Conservation (phyloP, 1,140 invertebrate species). For the Frieseomelitta varia region DNA sequence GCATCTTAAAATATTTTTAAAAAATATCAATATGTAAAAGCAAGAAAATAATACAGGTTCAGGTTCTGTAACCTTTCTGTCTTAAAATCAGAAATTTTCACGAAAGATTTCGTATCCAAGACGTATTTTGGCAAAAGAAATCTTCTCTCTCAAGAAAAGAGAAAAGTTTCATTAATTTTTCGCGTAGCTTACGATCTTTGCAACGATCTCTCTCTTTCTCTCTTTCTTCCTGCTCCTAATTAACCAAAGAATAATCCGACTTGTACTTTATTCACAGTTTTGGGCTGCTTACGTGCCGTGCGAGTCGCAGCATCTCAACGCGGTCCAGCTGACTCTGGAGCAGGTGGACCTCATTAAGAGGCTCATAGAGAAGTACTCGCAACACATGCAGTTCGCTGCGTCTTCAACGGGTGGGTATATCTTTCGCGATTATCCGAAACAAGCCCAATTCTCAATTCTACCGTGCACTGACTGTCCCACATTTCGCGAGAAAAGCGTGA, state of each 20-base stretch:
- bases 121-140: too few species aligned
- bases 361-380: conserved; percentile 90
- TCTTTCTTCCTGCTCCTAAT: neutral
- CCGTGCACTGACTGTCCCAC: too few species aligned
- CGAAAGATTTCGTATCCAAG: neutral
- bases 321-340: conserved; percentile 92
- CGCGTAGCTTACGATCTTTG: neutral
- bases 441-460: neutral
- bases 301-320: conserved; percentile 91
- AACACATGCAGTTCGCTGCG: conserved; percentile 89
- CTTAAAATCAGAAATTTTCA: neutral
- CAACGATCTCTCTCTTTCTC: too few species aligned
- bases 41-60: neutral
- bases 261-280: conserved; percentile 84
- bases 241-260: conserved; percentile 13
- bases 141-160: neutral
- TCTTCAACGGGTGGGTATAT: conserved; percentile 86
- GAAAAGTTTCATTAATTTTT: neutral
- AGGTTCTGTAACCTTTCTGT: neutral
- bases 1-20: too few species aligned
- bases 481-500: neutral
- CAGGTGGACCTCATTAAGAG: conserved; percentile 94
- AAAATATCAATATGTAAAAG: neutral
- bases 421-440: conserved; percentile 15
- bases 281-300: conserved; percentile 95